Evolutionary conservation across 2,888 invertebrate species (phyloP).

Genomic region (Scaptomyza polygonia): DNA sequence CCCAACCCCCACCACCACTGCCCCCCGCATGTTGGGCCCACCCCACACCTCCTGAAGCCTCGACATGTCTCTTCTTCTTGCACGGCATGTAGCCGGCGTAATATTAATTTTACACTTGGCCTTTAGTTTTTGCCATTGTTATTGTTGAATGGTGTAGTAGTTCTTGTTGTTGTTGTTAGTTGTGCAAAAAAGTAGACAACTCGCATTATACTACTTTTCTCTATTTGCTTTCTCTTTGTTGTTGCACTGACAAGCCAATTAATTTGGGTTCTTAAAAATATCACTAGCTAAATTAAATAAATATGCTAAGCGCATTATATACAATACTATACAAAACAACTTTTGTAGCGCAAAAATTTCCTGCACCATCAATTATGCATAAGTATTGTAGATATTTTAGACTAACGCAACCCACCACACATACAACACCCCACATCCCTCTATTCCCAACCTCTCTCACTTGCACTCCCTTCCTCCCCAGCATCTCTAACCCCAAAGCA

Average conservation of each 20-base stretch:
- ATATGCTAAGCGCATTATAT: constrained; percentile 63
- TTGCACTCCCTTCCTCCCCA: background rate
- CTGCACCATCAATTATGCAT: constrained; percentile 77
- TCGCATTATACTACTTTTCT: constrained; percentile 15
- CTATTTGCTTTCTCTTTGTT: constrained; percentile 22
- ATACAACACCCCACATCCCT: background rate
- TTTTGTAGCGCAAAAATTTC: constrained; percentile 55
- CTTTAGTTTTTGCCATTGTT: constrained; percentile 73
- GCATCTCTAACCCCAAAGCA: constrained; percentile 1
- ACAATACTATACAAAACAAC: constrained; percentile 13
- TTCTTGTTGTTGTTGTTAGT: constrained; percentile 31
- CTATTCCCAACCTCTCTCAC: background rate
- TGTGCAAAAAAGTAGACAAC: constrained; percentile 55
- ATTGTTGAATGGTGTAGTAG: constrained; percentile 26
- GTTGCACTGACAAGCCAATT: constrained; percentile 66
- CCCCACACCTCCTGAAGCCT: constrained; percentile 1
- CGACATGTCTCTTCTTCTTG: constrained; percentile 6
- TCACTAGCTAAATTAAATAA: constrained; percentile 76
- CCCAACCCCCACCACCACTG: constrained; percentile 1
- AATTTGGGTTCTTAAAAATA: constrained; percentile 76
- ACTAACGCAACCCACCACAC: constrained; percentile 1
- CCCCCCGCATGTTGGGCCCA: background rate
- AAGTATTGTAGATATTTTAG: constrained; percentile 54
- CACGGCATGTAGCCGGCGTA: constrained; percentile 59
- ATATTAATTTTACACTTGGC: constrained; percentile 84